Base-by-base conservation (phyloP, 2,113 vertebrate genomes). In the Conger conger region DNA sequence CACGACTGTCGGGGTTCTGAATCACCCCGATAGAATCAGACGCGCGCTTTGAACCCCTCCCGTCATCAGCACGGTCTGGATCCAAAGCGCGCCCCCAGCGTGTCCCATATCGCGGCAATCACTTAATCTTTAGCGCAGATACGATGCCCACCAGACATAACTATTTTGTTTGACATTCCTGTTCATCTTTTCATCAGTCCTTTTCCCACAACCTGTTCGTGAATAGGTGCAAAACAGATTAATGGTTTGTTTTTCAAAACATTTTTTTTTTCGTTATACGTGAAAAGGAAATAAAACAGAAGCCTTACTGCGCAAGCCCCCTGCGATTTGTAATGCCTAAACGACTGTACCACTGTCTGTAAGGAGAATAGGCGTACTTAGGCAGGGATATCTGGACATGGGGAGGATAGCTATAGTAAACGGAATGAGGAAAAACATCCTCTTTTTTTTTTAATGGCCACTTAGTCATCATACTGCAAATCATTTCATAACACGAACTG, bases 381-480 rank as follows among this genome's bases (percentile, higher is more conserved):
- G 38, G 76, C 76, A 78, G 30, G 36, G 76, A 37, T 1, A 53
- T 3, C 53, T 2, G 18, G 68, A 73, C n/a, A 13, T 73, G n/a
- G 50, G 80, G n/a, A 13, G 42, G 80, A 16, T 23, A 38, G 0
- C 20, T 50, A 20, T 53, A 35, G 20, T 4, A 17, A 20, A 42
- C 23, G n/a, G 35, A 54, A 76, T 50, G 50, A 84, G 77, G 0
- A 57, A 79, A 84, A 84, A 79, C 76, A 79, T 38, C 23, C n/a
- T 35, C 16, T 73, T 17, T 76, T 78, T 36, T 23, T 82, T 83
- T 82, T 82, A 80, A 68, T 83, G 84, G 36, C 68, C 78, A 45
- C 87, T 87, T 87, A 54, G 83, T 86, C 42, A 63, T 86, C 42
- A 57, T 60, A 81, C 45, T 53, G 27, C 76, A 16, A 76, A 86